Percentiles rank a stretch among this genome's conserved stretches.
phyloP scores from a whole-genome alignment of 2,888 invertebrate genomes.

The Trachelus stipa region DNA sequence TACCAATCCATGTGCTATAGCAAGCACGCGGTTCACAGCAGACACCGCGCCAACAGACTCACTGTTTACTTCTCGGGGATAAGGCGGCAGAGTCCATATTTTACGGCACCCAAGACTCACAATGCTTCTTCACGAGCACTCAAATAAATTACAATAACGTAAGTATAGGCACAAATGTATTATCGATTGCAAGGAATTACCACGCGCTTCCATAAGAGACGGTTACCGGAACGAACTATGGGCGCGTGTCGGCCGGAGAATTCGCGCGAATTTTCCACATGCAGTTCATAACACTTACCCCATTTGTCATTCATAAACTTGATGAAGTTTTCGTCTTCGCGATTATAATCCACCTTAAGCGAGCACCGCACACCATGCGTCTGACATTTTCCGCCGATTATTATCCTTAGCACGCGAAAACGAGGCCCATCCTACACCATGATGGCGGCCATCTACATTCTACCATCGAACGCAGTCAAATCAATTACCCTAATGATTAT shows the following conservation, averaged over 20 bases:
- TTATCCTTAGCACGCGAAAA: constrained; percentile 32
- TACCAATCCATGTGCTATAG: constrained; percentile 17
- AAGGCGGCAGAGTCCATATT: constrained; percentile 4
- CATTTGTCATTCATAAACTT: constrained; percentile 19
- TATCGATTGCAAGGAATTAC: constrained; percentile 38
- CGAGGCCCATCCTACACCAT: constrained; percentile 36
- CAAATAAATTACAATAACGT: neutral
- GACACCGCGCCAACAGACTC: constrained; percentile 33
- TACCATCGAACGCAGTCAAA: constrained; percentile 29
- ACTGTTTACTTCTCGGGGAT: constrained; percentile 39
- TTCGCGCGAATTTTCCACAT: constrained; percentile 33
- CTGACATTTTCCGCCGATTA: constrained; percentile 24
- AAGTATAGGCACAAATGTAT: neutral
- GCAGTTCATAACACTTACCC: constrained; percentile 28
- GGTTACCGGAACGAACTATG: constrained; percentile 41
- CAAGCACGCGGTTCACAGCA: constrained; percentile 33
- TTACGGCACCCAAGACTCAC: neutral
- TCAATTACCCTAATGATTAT: constrained; percentile 12
- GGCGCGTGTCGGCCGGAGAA: constrained; percentile 39
- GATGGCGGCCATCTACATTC: constrained; percentile 55
- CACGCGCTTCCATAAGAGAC: constrained; percentile 31
- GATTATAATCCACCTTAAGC: constrained; percentile 23
- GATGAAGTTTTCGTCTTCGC: constrained; percentile 11
- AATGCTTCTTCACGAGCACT: neutral
- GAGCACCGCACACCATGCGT: constrained; percentile 25